Evolutionary conservation across 2,888 invertebrate species (phyloP).

Genomic region (Altica lythri): DNA sequence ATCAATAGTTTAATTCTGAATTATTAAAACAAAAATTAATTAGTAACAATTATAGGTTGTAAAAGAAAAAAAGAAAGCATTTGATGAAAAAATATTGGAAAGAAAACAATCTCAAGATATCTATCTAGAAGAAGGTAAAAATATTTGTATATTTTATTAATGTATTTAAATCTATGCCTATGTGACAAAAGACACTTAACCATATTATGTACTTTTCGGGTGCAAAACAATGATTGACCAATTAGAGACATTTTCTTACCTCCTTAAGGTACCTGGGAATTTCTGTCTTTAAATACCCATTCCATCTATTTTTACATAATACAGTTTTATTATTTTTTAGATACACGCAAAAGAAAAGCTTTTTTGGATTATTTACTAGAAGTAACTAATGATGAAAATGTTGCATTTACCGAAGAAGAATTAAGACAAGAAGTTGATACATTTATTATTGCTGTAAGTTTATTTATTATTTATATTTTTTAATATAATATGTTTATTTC

Average conservation of each 20-base stretch:
- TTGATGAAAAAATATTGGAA: conserved; percentile 27
- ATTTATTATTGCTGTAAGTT: conserved; percentile 62
- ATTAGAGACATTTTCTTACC: no score
- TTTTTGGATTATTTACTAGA: conserved; percentile 60
- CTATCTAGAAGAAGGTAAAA: conserved; percentile 43
- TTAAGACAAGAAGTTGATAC: conserved; percentile 64
- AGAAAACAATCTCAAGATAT: not conserved
- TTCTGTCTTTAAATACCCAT: no score
- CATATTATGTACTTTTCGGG: no score
- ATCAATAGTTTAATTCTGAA: no score
- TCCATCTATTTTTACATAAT: no score
- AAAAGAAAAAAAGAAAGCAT: conserved; percentile 30
- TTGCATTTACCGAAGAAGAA: conserved; percentile 61
- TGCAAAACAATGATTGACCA: no score
- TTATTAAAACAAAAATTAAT: no score
- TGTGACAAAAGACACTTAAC: no score
- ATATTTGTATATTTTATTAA: conserved; percentile 49
- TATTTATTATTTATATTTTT: not conserved
- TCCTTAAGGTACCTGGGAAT: no score
- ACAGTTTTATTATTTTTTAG: conserved; percentile 33
- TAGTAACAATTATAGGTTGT: conserved; percentile 33
- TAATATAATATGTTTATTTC: conserved; percentile 13
- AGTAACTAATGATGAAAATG: conserved; percentile 54
- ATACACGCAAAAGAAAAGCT: conserved; percentile 53
- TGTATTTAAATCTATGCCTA: no score